Evolutionary conservation across 1,140 invertebrate genomes (phyloP).

Genomic region (Nymphalis io): DNA sequence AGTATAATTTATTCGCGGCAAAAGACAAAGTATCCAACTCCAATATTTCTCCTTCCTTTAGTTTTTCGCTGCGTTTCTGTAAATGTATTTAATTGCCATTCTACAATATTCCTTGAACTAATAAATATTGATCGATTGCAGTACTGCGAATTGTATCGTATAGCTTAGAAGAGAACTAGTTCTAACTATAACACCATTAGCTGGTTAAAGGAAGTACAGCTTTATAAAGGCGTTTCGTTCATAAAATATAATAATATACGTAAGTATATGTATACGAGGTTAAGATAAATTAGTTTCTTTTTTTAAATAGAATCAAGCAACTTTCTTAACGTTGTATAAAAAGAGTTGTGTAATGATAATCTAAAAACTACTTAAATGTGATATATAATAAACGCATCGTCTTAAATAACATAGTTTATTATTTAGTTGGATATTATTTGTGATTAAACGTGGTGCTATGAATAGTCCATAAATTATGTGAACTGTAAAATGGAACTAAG

Average conservation of each 20-base stretch:
- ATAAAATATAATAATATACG: neutral
- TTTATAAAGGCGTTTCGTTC: conserved; percentile 23
- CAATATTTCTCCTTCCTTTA: conserved; percentile 12
- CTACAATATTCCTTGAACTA: conserved; percentile 59
- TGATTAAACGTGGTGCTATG: neutral
- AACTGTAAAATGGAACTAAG: conserved; percentile 17
- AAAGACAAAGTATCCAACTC: conserved; percentile 12
- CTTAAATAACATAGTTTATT: neutral
- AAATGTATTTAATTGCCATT: conserved; percentile 48
- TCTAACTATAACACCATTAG: conserved; percentile 35
- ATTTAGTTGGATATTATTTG: neutral
- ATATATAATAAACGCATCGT: neutral
- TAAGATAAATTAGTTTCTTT: too few species aligned
- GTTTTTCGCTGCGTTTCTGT: conserved; percentile 31
- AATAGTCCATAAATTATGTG: conserved; percentile 1
- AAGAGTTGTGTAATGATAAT: neutral
- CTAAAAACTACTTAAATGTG: neutral
- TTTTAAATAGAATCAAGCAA: too few species aligned
- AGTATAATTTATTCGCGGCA: neutral
- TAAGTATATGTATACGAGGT: neutral
- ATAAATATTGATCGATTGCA: conserved; percentile 69
- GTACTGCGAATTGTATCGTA: conserved; percentile 50
- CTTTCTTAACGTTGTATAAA: too few species aligned
- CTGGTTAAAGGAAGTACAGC: conserved; percentile 10
- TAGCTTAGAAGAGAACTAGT: conserved; percentile 34